phyloP scores from a whole-genome alignment of 2,113 vertebrate species.

The Promerops cafer region DNA sequence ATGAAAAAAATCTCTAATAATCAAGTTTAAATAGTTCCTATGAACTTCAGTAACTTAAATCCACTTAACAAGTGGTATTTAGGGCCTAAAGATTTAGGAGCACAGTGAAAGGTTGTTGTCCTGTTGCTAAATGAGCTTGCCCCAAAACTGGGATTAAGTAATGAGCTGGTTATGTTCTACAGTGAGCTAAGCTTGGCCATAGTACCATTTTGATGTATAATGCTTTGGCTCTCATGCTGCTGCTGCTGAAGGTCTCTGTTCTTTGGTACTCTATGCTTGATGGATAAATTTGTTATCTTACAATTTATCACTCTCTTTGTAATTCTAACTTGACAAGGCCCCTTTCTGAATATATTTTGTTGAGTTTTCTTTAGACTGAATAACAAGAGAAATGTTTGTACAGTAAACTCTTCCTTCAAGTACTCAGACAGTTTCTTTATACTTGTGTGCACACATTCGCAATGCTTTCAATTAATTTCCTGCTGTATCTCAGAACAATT shows the following conservation, averaged over 20 bases:
- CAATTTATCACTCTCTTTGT: neutral
- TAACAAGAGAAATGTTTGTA: neutral
- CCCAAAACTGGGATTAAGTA: neutral
- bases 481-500: neutral
- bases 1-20: neutral
- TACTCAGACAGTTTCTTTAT: neutral
- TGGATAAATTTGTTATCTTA: neutral
- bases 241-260: neutral
- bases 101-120: neutral
- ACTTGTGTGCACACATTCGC: neutral
- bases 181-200: neutral
- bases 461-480: neutral
- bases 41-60: neutral
- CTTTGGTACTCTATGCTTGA: neutral
- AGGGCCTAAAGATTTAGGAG: neutral
- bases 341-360: neutral
- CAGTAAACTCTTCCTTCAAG: neutral
- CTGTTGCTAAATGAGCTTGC: neutral
- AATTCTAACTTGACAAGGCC: neutral
- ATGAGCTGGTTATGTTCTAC: neutral
- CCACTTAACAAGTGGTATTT: neutral
- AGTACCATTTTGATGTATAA: neutral
- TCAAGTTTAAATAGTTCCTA: neutral
- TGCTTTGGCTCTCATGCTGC: neutral
- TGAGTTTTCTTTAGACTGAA: neutral